These are phyloP conservation scores for Merops nubicus DNA, from an alignment of 2,113 vertebrate genomes.

Conservation along the genomic window DNA sequence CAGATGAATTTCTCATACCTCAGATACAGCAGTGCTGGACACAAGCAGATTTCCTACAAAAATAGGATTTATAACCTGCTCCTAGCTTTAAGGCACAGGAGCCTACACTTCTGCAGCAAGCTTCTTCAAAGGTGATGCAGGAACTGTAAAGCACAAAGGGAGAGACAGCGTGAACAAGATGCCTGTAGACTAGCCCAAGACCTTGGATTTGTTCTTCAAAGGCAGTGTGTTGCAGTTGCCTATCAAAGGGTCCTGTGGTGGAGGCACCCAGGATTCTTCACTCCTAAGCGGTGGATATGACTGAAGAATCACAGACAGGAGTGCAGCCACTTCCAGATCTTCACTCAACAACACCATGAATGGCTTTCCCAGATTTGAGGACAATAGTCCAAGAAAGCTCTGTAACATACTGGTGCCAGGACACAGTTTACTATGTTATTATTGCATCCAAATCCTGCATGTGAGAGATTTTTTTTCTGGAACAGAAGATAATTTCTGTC, in stretches of 20 bases:
- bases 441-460: neutral
- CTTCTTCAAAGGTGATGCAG: neutral
- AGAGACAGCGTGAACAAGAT: fast-evolving
- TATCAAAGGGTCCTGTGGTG: fast-evolving
- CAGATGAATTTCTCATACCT: neutral
- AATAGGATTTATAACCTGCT: neutral
- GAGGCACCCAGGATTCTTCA: neutral
- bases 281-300: neutral
- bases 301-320: neutral
- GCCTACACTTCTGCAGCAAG: neutral
- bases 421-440: neutral
- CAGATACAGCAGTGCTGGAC: neutral
- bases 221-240: neutral
- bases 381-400: neutral
- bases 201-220: neutral
- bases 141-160: neutral
- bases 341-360: neutral
- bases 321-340: neutral
- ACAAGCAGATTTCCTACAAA: neutral
- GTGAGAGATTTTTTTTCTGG: neutral
- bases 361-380: neutral
- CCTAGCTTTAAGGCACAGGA: neutral
- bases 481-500: neutral
- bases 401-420: neutral
- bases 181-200: neutral